These are phyloP conservation scores for Lochmaea crataegi DNA, from an alignment of 2,888 invertebrate species.

Conservation along the genomic window DNA sequence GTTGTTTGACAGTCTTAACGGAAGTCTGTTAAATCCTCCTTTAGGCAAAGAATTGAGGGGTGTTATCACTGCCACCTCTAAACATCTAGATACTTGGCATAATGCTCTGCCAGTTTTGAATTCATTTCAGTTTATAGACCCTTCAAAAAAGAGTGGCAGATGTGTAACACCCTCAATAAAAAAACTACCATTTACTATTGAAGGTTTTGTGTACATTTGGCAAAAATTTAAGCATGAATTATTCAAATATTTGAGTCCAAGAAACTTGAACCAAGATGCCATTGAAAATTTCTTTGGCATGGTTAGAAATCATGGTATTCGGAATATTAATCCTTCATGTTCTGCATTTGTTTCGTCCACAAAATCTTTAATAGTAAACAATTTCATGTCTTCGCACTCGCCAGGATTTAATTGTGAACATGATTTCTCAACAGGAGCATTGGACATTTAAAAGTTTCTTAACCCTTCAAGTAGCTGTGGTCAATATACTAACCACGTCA, in stretches of 20 bases:
- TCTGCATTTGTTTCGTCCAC: conserved; percentile 36
- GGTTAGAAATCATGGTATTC: conserved; percentile 38
- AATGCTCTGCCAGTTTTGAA: conserved; percentile 2
- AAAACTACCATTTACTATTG: background rate
- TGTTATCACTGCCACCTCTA: background rate
- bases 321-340: conserved; percentile 42
- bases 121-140: background rate
- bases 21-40: too few species aligned
- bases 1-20: background rate
- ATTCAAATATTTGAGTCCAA: conserved; percentile 1
- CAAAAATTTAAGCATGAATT: background rate
- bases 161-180: background rate
- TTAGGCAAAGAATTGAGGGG: background rate
- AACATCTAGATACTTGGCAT: conserved; percentile 1
- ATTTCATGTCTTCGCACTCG: conserved; percentile 40
- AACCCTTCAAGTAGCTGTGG: too few species aligned
- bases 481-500: too few species aligned
- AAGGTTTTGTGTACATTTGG: background rate
- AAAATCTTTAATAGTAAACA: conserved; percentile 42
- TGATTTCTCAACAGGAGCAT: background rate
- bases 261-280: background rate
- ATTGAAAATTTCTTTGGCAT: conserved; percentile 37
- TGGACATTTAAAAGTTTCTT: conserved; percentile 7
- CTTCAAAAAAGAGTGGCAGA: background rate
- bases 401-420: conserved; percentile 39